Evolutionary conservation across 1,140 invertebrate species (phyloP).

Genomic region (Pissodes strobi): DNA sequence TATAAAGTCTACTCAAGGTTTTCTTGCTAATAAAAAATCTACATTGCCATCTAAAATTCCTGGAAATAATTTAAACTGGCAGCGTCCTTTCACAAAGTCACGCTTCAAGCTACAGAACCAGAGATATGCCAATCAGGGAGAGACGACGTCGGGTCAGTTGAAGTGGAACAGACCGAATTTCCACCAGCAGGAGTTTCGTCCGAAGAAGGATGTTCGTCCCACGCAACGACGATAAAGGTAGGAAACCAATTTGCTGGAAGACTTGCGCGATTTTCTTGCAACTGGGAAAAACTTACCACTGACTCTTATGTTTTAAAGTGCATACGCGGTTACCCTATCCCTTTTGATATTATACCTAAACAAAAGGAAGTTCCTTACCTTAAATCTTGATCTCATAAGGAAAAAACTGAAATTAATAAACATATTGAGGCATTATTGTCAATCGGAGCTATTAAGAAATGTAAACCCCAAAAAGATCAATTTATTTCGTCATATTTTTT

Average conservation of each 20-base stretch:
- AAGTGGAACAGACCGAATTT: neutral
- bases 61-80: conserved; percentile 8
- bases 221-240: neutral
- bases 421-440: neutral
- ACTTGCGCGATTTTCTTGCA: neutral
- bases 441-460: neutral
- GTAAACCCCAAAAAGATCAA: neutral
- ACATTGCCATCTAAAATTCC: neutral
- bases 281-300: neutral
- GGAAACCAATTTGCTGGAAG: neutral
- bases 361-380: neutral
- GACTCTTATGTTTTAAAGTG: neutral
- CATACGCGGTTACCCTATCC: neutral
- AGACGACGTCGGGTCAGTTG: neutral
- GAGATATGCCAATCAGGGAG: neutral
- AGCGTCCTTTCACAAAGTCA: neutral
- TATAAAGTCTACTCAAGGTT: neutral
- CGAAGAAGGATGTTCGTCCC: neutral
- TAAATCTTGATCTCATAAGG: too few species aligned
- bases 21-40: neutral
- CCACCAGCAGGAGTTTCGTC: neutral
- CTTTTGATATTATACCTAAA: neutral
- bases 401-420: neutral
- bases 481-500: conserved; percentile 1
- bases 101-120: neutral